Base-by-base conservation (phyloP, 2,888 invertebrate genomes). In the Stegana nigrithorax region DNA sequence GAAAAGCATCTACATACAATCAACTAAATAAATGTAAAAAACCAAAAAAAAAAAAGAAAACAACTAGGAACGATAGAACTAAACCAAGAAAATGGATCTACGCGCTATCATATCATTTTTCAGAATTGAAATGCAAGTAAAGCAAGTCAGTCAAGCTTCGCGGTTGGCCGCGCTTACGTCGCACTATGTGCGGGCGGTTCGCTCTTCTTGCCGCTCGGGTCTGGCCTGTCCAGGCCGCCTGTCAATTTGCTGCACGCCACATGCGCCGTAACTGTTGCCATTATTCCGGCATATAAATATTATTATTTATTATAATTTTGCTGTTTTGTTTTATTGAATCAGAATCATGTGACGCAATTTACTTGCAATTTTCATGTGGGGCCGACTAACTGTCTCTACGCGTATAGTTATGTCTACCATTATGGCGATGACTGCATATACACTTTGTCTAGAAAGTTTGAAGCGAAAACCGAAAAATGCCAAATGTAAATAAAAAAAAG, bases 91-190 rank as follows among this genome's bases (percentile, higher is more conserved):
- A 55, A 55, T 32, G 21, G 53, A 55, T 55, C 53, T 25, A 21
- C 36, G 10, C 17, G 32, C 23, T 21, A 17, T 36, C 36, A 55
- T 32, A 55, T 55, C 53, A 55, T 55, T 55, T 55, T 55, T 55
- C 53, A n/a, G 21, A 55, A 55, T 55, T 55, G 53, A 55, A 55
- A 55, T 55, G 53, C 53, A 55, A 19, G 32, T 36, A 36, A 55
- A 55, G 32, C 32, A 55, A 55, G 53, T 32, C 53, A 50, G 50
- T 17, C 17, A 17, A 32, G 29, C 32, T 29, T 32, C 36, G 53
- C 36, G 32, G 53, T 55, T 55, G 53, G 32, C 32, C 36, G 53
- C 53, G 53, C 32, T n/a, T 21, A 14, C 21, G 53, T 36, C 21
- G 17, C 14, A 4, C 39, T n/a, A 4, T 39, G 39, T 39, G 39